phyloP scores from a whole-genome alignment of 2,888 invertebrate species.

The Limenitis camilla region DNA sequence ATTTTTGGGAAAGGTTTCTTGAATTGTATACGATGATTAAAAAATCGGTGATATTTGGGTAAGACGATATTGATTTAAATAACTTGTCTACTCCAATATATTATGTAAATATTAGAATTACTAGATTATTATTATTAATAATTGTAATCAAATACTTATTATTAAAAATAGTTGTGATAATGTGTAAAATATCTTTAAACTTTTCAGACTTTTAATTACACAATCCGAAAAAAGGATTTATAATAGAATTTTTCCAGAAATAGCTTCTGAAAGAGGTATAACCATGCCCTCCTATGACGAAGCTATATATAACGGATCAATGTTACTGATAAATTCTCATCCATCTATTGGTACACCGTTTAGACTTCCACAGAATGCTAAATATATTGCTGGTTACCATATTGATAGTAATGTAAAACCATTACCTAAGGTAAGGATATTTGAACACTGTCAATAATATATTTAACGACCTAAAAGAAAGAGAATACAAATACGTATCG shows the following conservation, averaged over 20 bases:
- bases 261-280: conserved; percentile 41
- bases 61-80: too few relatives aligned
- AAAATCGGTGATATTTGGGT: conserved; percentile 35
- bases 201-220: conserved; percentile 35
- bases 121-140: not conserved
- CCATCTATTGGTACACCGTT: conserved; percentile 34
- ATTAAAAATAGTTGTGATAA: too few relatives aligned
- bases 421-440: conserved; percentile 39
- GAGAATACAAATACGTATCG: too few relatives aligned
- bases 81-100: too few relatives aligned
- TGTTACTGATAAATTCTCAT: conserved; percentile 47
- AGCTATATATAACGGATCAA: conserved; percentile 40
- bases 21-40: conserved; percentile 37
- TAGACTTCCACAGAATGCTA: conserved; percentile 40
- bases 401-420: conserved; percentile 38
- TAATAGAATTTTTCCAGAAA: conserved; percentile 30
- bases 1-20: conserved; percentile 35
- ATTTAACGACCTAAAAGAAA: not conserved
- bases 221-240: conserved; percentile 37
- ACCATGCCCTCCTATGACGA: conserved; percentile 41
- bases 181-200: not conserved
- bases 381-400: conserved; percentile 48
- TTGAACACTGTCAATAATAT: not conserved
- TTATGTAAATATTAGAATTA: too few relatives aligned
- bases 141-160: not conserved